A percentile compares a stretch with the other conserved stretches of the same genome.
phyloP scores from a whole-genome alignment of 2,797 vertebrate genomes.

The Poecilia wingei region DNA sequence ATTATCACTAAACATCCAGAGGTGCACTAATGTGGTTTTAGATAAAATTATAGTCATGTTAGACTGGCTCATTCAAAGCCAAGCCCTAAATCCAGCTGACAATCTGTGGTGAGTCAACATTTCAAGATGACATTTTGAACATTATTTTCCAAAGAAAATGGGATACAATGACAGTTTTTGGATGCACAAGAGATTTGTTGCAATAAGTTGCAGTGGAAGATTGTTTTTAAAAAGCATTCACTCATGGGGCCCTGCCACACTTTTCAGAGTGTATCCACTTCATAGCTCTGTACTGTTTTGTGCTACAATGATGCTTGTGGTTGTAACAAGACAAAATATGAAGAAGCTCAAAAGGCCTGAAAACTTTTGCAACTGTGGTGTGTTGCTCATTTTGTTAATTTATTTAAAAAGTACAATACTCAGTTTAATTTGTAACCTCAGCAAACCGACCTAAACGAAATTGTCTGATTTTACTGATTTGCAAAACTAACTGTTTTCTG shows the following conservation, averaged over 20 bases:
- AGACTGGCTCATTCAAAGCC: neutral
- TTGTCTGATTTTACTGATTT: neutral
- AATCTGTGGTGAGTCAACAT: neutral
- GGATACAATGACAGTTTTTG: neutral
- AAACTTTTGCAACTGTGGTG: neutral
- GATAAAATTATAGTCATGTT: neutral
- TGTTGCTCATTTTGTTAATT: neutral
- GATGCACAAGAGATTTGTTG: neutral
- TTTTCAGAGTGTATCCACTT: neutral
- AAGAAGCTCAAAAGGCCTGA: neutral
- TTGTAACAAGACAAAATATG: neutral
- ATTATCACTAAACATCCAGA: neutral
- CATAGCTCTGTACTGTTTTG: neutral
- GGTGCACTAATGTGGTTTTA: neutral
- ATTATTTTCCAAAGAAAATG: neutral
- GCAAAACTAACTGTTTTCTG: neutral
- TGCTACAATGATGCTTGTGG: neutral
- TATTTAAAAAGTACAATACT: neutral
- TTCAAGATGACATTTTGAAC: neutral
- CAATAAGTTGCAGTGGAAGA: neutral
- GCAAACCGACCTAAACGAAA: neutral
- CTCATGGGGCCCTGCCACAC: neutral
- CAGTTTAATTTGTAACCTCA: neutral
- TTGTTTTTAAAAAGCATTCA: neutral
- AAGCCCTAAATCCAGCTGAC: neutral